These are phyloP conservation scores for Saxidomus purpurata DNA, from an alignment of 1,140 invertebrate genomes.

Conservation along the genomic window DNA sequence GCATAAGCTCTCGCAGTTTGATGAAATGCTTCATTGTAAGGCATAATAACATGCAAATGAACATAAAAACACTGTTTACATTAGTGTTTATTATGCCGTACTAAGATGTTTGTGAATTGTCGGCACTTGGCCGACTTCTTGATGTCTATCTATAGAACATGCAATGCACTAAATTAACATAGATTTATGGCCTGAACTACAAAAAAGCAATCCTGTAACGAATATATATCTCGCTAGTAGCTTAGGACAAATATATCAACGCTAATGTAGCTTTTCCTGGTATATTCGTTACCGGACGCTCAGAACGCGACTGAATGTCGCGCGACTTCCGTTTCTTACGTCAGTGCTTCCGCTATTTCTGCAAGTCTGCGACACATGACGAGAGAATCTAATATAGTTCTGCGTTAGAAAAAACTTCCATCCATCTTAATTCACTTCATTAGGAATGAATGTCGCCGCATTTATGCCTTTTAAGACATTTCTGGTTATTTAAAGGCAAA, in stretches of 20 bases:
- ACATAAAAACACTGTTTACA: too few relatives aligned
- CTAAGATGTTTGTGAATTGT: not conserved
- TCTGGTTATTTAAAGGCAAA: slow-evolving; percentile 37
- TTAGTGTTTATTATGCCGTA: too few relatives aligned
- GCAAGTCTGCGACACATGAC: slow-evolving; percentile 14
- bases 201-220: not conserved
- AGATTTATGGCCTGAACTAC: not conserved
- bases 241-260: not conserved
- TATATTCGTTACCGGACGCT: slow-evolving; percentile 27
- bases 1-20: too few relatives aligned
- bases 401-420: not conserved
- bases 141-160: not conserved
- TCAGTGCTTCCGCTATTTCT: slow-evolving; percentile 22
- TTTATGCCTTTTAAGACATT: slow-evolving; percentile 34
- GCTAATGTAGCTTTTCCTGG: not conserved
- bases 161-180: not conserved
- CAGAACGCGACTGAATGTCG: not conserved
- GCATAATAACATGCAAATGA: too few relatives aligned
- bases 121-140: not conserved
- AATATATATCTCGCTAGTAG: not conserved
- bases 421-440: slow-evolving; percentile 34
- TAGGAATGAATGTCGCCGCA: slow-evolving; percentile 14
- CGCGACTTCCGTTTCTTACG: slow-evolving; percentile 40
- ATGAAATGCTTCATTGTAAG: too few relatives aligned
- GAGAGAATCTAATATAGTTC: not conserved